phyloP scores from a whole-genome alignment of 2,113 vertebrate species.

The Apodemus speciosus region DNA sequence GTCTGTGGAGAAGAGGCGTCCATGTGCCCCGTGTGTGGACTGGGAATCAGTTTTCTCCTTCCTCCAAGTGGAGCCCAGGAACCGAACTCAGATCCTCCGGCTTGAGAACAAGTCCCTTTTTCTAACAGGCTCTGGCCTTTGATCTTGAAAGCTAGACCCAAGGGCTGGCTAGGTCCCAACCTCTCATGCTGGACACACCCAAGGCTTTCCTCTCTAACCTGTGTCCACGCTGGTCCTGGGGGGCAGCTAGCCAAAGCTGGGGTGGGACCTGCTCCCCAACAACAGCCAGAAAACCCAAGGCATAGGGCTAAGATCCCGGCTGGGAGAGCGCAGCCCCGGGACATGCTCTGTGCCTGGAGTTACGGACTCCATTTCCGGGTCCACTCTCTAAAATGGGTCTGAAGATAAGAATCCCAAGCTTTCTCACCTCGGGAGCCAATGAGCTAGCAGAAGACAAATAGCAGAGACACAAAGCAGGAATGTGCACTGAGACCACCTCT shows the following conservation, averaged over 20 bases:
- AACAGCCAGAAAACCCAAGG: background rate
- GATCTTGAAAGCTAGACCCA: background rate
- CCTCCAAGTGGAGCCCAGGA: background rate
- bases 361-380: background rate
- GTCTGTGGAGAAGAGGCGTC: too few relatives aligned
- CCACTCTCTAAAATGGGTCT: constrained; percentile 32
- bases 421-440: constrained; percentile 27
- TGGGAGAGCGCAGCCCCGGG: background rate
- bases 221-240: background rate
- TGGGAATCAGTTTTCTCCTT: background rate
- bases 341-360: background rate
- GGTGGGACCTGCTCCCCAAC: background rate
- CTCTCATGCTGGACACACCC: background rate
- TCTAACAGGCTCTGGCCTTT: background rate
- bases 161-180: background rate
- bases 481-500: background rate
- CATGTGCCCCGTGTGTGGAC: background rate
- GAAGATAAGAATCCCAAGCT: constrained; percentile 12
- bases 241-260: background rate
- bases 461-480: background rate
- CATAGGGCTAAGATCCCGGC: background rate
- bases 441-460: background rate
- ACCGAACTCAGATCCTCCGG: background rate
- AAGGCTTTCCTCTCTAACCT: background rate
- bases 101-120: background rate